These are phyloP conservation scores for Petrophora chlorosata DNA, from an alignment of 2,888 invertebrate species.

Conservation along the genomic window DNA sequence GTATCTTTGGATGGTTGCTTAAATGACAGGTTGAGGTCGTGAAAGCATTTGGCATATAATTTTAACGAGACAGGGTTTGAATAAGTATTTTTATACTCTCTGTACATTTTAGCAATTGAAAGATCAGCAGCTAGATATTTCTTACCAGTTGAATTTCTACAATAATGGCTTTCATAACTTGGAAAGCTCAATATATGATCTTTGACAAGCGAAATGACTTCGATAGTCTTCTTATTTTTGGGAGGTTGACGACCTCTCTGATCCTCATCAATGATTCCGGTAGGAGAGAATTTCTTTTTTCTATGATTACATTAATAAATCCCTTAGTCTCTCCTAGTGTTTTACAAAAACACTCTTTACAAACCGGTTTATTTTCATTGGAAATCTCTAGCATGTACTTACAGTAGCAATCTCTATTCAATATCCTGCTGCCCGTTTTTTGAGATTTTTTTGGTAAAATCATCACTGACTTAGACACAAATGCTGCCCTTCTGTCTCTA, in stretches of 20 bases:
- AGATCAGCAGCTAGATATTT: conserved; percentile 20
- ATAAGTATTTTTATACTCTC: conserved; percentile 12
- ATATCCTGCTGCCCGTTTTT: not conserved
- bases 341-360: conserved; percentile 3
- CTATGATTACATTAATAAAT: conserved; percentile 8
- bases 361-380: conserved; percentile 4
- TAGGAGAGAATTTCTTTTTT: conserved; percentile 3
- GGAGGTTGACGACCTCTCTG: conserved; percentile 17
- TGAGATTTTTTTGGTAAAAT: conserved; percentile 1
- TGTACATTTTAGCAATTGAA: conserved; percentile 18
- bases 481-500: not conserved
- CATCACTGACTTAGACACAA: not conserved
- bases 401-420: not conserved
- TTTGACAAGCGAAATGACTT: not conserved
- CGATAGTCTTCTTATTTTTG: conserved; percentile 20
- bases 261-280: conserved; percentile 8
- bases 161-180: conserved; percentile 5
- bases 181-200: conserved; percentile 1
- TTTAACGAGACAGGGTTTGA: conserved; percentile 21
- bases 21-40: not conserved
- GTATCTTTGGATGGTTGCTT: conserved; percentile 4
- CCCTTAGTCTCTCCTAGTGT: conserved; percentile 6
- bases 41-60: conserved; percentile 4
- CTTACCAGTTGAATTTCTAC: conserved; percentile 9
- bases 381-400: conserved; percentile 4